Base-by-base conservation (phyloP, 2,888 invertebrate genomes). In the Zaprionus bogoriensis region DNA sequence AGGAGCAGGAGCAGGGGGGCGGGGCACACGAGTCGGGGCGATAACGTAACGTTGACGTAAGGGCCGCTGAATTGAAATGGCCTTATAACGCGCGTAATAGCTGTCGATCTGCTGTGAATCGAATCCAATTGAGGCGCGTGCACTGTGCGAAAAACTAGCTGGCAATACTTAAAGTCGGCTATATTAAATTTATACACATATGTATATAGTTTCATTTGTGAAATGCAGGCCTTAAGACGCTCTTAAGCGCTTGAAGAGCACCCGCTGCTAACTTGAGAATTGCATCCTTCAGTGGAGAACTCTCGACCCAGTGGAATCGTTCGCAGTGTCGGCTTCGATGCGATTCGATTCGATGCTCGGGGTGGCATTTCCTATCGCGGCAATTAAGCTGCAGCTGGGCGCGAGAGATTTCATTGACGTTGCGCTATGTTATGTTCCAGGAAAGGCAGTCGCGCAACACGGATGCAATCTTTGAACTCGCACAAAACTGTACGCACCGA, bases 41-140 rank as follows among this genome's bases (percentile, higher is more conserved):
- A 45, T 25, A 77, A 62, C 65, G 71, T 74, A 71, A 67, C 77
- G 77, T 48, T 80, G 84, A 83, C 79, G 79, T 77, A 83, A 83
- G 77, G 67, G 80, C 75, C 63, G 62, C 67, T 65, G 57, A 71
- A 74, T 72, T 75, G 59, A 75, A 69, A 73, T 75, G 75, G 74
- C 76, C 74, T 77, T 72, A 27, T 44, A 22, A n/a, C 12, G 14
- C 17, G 17, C 23, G 23, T 51, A 41, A 30, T 14, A 41, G 28
- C 22, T 52, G 30, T 22, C 41, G 17, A 52, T 23, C 42, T 52
- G 14, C 6, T 14, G 9, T n/a, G 6, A 9, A 36, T 48, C 20
- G 10, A 19, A 1, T 25, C 20, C 6, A 32, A 17, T 36, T 36
- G 7, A 36, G 6, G 32, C 14, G 32, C 14, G 1, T 36, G 3